Percentiles rank a stretch among this genome's conserved stretches.
Conservation (phyloP, 1,140 invertebrate genomes). For the Copidosoma floridanum region DNA sequence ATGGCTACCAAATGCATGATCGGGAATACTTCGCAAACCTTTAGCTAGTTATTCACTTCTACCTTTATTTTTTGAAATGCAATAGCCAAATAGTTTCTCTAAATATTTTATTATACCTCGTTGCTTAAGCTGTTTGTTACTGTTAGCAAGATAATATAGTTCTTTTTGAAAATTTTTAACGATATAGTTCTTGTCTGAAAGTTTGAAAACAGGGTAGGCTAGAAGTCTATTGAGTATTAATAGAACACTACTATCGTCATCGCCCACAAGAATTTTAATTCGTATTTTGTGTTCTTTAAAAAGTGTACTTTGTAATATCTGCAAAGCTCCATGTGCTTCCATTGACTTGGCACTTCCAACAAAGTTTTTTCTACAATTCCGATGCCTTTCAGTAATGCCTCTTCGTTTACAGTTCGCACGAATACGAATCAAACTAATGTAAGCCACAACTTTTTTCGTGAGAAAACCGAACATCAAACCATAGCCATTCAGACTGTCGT, state of each 20-base stretch:
- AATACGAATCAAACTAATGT: not conserved
- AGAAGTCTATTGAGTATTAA: not conserved
- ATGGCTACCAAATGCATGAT: not conserved
- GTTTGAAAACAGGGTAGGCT: not conserved
- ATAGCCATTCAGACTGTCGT: too few relatives aligned
- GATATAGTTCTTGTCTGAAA: not conserved
- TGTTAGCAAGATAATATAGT: not conserved
- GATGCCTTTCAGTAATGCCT: not conserved
- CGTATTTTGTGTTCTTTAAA: not conserved
- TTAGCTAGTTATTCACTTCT: not conserved
- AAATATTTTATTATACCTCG: too few relatives aligned
- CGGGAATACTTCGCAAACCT: not conserved
- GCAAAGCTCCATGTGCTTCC: not conserved
- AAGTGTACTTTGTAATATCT: not conserved
- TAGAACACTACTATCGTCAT: not conserved
- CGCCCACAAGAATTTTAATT: not conserved
- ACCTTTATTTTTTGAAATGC: not conserved
- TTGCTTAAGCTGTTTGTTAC: not conserved
- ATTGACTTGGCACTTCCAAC: not conserved
- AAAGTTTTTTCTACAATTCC: not conserved
- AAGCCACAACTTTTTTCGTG: not conserved
- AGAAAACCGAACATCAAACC: not conserved
- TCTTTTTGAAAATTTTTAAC: not conserved
- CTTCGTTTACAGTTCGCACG: not conserved
- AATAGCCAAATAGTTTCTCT: not conserved